Evolutionary conservation across 2,113 vertebrate genomes (phyloP), one percentile per base, ranked within the genome.

Genomic region (Phasianus colchicus): DNA sequence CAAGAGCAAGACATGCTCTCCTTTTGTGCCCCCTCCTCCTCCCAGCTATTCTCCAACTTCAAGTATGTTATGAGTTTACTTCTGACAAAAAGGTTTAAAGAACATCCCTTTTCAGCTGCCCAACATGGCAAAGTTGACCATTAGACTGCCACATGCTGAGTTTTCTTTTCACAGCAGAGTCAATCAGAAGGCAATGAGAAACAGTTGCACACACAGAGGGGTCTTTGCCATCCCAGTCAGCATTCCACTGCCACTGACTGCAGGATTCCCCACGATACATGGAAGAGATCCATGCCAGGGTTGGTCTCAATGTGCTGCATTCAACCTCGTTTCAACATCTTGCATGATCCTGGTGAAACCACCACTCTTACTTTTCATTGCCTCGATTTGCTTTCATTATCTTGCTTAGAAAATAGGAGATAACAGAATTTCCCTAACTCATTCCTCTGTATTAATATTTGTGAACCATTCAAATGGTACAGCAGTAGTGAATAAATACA

Each of bases 1-100:
- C 80, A 92, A 91, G 96, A 96, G 91, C 92, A 96, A 92, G 90
- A 95, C 27, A 42, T 90, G 57, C 76, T 93, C 27, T 83, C 60
- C 27, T 36, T 2, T 61, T 43, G 2, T 52, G 38, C 76, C 24
- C n/a, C 54, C 54, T 69, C 32, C 43, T 89, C 64, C 66, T 83
- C 70, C 70, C 73, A 65, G 5, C 32, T 60, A 47, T 34, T 34
- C 58, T 88, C 36, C 43, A 65, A 60, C 36, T 45, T 57, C 64
- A 93, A 40, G 1, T 45, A 90, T 80, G 27, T 78, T 89, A 78
- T 27, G 47, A 86, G 20, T 18, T 80, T 67, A 83, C 70, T 45
- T 80, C 55, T 77, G 38, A 80, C 64, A 14, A 90, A 80, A 78
- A 74, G 43, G 15, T 55, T 64, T 88, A 71, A 89, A 91, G 29